A percentile compares a stretch with the other conserved stretches of the same genome.
Evolutionary conservation across 2,113 vertebrate genomes (phyloP).

Genomic region (Suncus etruscus): DNA sequence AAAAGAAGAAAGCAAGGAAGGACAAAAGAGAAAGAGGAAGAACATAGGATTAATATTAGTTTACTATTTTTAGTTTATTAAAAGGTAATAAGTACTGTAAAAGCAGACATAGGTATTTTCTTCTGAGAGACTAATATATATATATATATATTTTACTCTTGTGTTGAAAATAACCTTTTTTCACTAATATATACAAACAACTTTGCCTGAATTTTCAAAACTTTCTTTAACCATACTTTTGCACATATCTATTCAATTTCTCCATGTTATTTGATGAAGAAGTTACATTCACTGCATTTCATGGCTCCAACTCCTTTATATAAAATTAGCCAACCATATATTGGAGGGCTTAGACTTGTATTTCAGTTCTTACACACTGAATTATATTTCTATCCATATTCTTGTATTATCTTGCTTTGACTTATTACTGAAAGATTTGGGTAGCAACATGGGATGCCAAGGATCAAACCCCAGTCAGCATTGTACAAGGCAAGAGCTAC

Average conservation of each 20-base stretch:
- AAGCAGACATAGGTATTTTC: not conserved
- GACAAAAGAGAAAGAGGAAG: too few relatives aligned
- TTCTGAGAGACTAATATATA: not conserved
- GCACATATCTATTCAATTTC: not conserved
- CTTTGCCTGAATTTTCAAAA: constrained; percentile 16
- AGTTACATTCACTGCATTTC: not conserved
- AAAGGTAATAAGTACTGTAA: not conserved
- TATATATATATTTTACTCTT: not conserved
- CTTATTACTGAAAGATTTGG: too few relatives aligned
- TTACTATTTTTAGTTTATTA: not conserved
- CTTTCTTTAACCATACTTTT: not conserved
- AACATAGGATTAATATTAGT: not conserved
- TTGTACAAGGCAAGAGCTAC: too few relatives aligned
- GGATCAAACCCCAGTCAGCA: too few relatives aligned
- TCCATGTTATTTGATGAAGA: not conserved
- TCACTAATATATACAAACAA: not conserved
- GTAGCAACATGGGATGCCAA: too few relatives aligned
- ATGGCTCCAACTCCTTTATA: not conserved
- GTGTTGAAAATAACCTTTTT: not conserved
- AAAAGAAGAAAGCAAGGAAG: not conserved
- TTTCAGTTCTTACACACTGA: not conserved
- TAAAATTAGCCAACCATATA: not conserved
- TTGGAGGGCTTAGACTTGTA: not conserved
- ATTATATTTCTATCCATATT: not conserved
- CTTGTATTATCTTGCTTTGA: not conserved